phyloP scores from a whole-genome alignment of 2,113 vertebrate genomes.

The Carettochelys insculpta region DNA sequence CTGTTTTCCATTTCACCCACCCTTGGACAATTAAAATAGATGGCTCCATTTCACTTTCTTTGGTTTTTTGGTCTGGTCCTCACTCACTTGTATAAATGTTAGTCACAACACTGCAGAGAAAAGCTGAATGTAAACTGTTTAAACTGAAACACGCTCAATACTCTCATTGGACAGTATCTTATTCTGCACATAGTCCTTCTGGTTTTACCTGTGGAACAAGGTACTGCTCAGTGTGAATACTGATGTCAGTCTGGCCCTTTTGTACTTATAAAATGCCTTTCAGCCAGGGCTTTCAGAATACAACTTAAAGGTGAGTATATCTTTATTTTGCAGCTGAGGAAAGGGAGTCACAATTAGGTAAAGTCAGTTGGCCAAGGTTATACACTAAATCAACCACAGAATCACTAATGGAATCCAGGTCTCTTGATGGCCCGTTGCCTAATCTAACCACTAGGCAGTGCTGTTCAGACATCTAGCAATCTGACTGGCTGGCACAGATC shows the following conservation, averaged over 20 bases:
- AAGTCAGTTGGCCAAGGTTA: background rate
- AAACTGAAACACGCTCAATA: background rate
- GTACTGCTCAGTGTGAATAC: background rate
- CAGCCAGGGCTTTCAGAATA: background rate
- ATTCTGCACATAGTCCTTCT: background rate
- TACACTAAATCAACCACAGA: background rate
- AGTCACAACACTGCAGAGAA: background rate
- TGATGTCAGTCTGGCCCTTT: background rate
- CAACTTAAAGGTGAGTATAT: background rate
- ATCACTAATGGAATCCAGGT: background rate
- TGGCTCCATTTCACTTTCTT: conserved; percentile 14
- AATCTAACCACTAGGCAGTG: conserved; percentile 5
- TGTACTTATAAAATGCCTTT: background rate
- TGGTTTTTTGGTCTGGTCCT: background rate
- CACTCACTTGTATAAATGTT: background rate
- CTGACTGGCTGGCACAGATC: background rate
- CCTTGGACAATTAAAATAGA: conserved; percentile 37
- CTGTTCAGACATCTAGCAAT: conserved; percentile 12
- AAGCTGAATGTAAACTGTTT: background rate
- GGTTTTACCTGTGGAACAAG: background rate
- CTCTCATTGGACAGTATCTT: rapidly evolving
- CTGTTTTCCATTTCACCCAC: conserved; percentile 13
- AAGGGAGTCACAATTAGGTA: background rate
- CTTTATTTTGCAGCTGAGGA: background rate
- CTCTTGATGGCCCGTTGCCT: background rate